Evolutionary conservation across 2,888 invertebrate genomes (phyloP), one percentile per base, ranked within the genome.

Genomic region (Lamellibrachia columna): DNA sequence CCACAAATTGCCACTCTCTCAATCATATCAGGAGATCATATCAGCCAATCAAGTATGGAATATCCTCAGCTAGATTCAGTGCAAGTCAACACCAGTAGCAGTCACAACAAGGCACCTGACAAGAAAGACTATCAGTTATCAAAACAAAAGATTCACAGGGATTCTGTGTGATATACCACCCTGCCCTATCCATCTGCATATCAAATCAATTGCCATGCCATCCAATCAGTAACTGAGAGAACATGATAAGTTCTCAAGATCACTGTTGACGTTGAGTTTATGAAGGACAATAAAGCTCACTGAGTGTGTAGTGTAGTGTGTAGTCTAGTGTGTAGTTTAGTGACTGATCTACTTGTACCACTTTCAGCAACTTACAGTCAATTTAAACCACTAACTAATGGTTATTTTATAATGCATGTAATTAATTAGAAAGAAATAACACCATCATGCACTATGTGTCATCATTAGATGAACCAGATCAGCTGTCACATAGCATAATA

Each of bases 101-200:
- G n/a, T 75, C 75, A n/a, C 75, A 4, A n/a, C 75, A 75, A 75
- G 22, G 75, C 75, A 75, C 22, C n/a, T 75, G 11, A 75, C 22
- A 22, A 75, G 75, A 22, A 22, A 6, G 22, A 15, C 75, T 75
- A 75, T 75, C 75, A 75, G 75, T 75, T 22, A 11, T 75, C 75
- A 75, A 75, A 75, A 75, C 75, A 75, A 75, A 22, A 22, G 75
- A 75, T 75, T 75, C 75, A 75, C 75, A 75, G 75, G 55, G 75
- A 75, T 75, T n/a, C 75, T 22, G 75, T 75, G 75, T 75, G 75
- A 75, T 75, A 75, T 75, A 75, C n/a, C 75, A 75, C 75, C 22
- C 75, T 6, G 15, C 6, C 22, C 75, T 75, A 75, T 75, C 75
- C 75, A 75, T 75, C 75, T 22, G 22, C 3, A 3, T 15, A 75